Evolutionary conservation across 2,113 vertebrate species (phyloP).

Genomic region (Perca flavescens): DNA sequence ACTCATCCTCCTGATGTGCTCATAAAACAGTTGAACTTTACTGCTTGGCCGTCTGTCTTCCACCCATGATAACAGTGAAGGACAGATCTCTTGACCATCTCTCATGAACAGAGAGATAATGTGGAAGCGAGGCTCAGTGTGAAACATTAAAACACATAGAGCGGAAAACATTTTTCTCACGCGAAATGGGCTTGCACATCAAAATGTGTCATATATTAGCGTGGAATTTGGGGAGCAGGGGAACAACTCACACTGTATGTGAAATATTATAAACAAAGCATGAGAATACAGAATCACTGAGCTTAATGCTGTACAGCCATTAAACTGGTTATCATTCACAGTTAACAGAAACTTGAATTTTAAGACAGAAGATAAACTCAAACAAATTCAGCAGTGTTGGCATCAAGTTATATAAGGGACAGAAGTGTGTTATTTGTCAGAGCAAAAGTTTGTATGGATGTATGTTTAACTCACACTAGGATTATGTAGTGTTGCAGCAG

Average conservation of each 20-base stretch:
- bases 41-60: conserved; percentile 1
- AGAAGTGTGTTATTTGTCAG: not conserved
- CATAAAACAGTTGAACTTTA: conserved; percentile 10
- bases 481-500: not conserved
- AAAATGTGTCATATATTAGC: conserved; percentile 30
- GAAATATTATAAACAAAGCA: conserved; percentile 22
- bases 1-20: not conserved
- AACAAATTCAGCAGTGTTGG: not conserved
- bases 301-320: not conserved
- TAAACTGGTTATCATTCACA: not conserved
- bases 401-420: not conserved
- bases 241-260: not conserved
- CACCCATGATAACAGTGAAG: not conserved
- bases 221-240: conserved; percentile 1
- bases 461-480: not conserved
- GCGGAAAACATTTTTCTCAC: conserved; percentile 14
- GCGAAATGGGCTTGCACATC: conserved; percentile 1
- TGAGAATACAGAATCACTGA: no score
- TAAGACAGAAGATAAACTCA: not conserved
- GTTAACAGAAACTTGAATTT: not conserved
- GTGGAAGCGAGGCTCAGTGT: conserved; percentile 7
- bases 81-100: not conserved
- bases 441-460: not conserved
- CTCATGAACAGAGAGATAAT: not conserved
- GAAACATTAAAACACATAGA: conserved; percentile 23